phyloP scores from a whole-genome alignment of 2,797 vertebrate genomes.

The Syncerus caffer region DNA sequence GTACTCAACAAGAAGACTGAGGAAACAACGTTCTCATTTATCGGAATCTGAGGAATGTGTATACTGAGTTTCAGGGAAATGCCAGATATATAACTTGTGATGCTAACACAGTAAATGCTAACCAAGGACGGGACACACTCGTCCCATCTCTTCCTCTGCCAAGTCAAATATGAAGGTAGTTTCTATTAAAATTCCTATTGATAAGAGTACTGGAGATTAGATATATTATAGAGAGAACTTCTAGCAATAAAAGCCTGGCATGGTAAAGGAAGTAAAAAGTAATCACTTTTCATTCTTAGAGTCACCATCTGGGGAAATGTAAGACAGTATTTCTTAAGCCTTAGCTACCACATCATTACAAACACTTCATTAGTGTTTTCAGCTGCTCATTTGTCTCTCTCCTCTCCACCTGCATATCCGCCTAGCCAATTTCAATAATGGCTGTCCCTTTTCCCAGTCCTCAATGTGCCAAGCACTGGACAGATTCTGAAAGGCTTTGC shows the following conservation, averaged over 20 bases:
- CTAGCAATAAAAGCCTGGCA: background rate
- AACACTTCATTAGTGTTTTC: conserved; percentile 62
- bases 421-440: conserved; percentile 66
- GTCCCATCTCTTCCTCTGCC: background rate
- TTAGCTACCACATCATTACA: conserved; percentile 25
- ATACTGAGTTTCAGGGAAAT: background rate
- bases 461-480: conserved; percentile 61
- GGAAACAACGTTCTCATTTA: background rate
- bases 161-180: background rate
- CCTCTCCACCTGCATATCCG: conserved; percentile 66
- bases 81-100: background rate
- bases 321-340: conserved; percentile 33
- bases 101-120: background rate
- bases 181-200: background rate
- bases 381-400: conserved; percentile 48
- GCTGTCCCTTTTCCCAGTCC: conserved; percentile 61
- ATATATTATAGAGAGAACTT: background rate
- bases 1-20: background rate
- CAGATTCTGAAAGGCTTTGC: conserved; percentile 62
- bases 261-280: conserved; percentile 17
- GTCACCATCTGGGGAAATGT: conserved; percentile 43
- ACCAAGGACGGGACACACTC: background rate
- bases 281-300: conserved; percentile 42
- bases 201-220: background rate
- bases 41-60: background rate